Evolutionary conservation across 2,888 invertebrate genomes (phyloP).

Genomic region (Drosophila austrosaltans): DNA sequence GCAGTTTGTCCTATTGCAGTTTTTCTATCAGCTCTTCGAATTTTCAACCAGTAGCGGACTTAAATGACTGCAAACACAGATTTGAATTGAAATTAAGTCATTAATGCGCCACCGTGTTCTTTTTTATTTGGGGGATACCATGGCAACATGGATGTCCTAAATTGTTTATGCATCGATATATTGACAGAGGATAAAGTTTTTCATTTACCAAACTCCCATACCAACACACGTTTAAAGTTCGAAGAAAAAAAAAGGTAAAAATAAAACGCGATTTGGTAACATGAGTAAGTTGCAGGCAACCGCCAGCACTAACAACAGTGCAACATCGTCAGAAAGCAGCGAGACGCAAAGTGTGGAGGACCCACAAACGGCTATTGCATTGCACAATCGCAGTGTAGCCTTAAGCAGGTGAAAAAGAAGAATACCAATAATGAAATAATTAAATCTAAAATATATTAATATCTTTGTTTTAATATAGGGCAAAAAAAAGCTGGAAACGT

Average conservation of each 20-base stretch:
- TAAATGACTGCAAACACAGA: neutral
- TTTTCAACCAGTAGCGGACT: neutral
- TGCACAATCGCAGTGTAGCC: conserved; percentile 50
- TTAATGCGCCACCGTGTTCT: conserved; percentile 5
- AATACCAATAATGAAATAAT: neutral
- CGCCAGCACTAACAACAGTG: conserved; percentile 72
- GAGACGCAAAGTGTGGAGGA: conserved; percentile 81
- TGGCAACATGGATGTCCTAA: conserved; percentile 49
- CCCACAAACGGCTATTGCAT: conserved; percentile 39
- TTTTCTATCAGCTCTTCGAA: too few relatives aligned
- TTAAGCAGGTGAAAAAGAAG: conserved; percentile 49
- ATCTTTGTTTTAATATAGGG: conserved; percentile 52
- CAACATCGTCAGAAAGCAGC: conserved; percentile 81
- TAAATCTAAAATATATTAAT: neutral
- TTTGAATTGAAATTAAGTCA: neutral
- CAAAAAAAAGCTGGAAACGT: conserved; percentile 80
- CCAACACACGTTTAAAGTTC: conserved; percentile 54
- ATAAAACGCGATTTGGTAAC: conserved; percentile 41
- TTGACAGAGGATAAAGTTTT: conserved; percentile 54
- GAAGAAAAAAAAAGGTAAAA: conserved; percentile 41
- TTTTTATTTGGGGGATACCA: conserved; percentile 28
- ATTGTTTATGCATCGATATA: conserved; percentile 67
- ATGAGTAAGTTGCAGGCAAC: conserved; percentile 54
- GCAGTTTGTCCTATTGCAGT: too few relatives aligned
- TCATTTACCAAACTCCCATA: conserved; percentile 33